Evolutionary conservation across 2,888 invertebrate genomes (phyloP).

Genomic region (Achlya flavicornis): DNA sequence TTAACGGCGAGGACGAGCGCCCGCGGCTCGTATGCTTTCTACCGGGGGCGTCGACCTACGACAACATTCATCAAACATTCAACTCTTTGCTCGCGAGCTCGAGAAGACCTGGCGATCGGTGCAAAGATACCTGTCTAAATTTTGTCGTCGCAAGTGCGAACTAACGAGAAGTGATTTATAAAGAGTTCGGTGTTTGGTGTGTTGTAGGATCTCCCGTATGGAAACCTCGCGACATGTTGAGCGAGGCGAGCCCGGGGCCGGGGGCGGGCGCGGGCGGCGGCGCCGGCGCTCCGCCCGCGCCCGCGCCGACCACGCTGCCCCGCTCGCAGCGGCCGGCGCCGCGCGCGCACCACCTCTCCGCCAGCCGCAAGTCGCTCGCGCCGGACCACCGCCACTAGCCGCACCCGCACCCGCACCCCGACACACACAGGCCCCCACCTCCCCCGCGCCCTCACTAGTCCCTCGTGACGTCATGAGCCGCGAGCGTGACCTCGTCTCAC

Average conservation of each 20-base stretch:
- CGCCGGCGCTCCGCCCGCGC: constrained; percentile 40
- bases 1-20: constrained; percentile 30
- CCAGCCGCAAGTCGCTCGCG: constrained; percentile 82
- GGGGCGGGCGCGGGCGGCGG: constrained; percentile 41
- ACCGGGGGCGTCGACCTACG: constrained; percentile 53
- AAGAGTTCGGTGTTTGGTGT: constrained; percentile 86
- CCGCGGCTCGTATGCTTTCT: constrained; percentile 43
- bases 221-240: constrained; percentile 96
- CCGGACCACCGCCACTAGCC: constrained; percentile 67
- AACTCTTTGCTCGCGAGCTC: constrained; percentile 77
- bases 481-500: background rate
- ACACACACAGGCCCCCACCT: too few species aligned
- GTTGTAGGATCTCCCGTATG: constrained; percentile 98
- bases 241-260: constrained; percentile 67
- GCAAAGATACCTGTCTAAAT: constrained; percentile 61
- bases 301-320: constrained; percentile 74
- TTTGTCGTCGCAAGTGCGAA: constrained; percentile 47
- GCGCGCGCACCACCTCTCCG: constrained; percentile 75
- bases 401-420: background rate
- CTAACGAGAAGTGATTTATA: constrained; percentile 54
- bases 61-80: constrained; percentile 84
- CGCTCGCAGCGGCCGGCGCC: constrained; percentile 77
- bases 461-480: background rate
- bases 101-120: constrained; percentile 68
- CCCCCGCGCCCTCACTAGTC: background rate